Evolutionary conservation across 2,113 vertebrate genomes (phyloP).

Genomic region (Gila orcuttii): DNA sequence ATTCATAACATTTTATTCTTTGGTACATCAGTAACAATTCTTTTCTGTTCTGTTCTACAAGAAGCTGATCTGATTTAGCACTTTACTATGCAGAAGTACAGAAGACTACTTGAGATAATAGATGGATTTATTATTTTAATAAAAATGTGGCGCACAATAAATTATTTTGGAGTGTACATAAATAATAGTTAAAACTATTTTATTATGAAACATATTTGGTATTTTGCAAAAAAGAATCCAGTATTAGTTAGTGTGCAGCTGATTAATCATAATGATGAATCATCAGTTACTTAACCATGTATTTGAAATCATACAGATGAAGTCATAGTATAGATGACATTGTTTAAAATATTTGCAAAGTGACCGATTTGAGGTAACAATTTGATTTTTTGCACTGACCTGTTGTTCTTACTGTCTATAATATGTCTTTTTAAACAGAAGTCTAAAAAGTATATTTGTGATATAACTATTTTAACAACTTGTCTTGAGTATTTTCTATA

Average conservation of each 20-base stretch:
- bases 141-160: background rate
- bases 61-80: background rate
- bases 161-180: slow-evolving; percentile 3
- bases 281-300: background rate
- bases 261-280: background rate
- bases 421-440: background rate
- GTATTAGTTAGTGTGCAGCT: background rate
- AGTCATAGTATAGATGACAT: background rate
- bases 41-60: background rate
- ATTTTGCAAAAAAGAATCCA: background rate
- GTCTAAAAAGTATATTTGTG: background rate
- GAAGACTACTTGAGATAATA: background rate
- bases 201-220: background rate
- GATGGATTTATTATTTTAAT: background rate
- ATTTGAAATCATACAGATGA: background rate
- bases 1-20: background rate
- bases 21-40: background rate
- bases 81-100: background rate
- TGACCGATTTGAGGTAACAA: background rate
- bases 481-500: background rate
- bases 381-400: background rate
- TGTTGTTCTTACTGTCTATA: background rate
- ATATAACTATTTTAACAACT: background rate
- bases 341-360: background rate
- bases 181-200: slow-evolving; percentile 7